Percentiles rank a stretch among this genome's conserved stretches.
Conservation (phyloP, 1,140 invertebrate genomes). For the Drosophila equinoxialis region DNA sequence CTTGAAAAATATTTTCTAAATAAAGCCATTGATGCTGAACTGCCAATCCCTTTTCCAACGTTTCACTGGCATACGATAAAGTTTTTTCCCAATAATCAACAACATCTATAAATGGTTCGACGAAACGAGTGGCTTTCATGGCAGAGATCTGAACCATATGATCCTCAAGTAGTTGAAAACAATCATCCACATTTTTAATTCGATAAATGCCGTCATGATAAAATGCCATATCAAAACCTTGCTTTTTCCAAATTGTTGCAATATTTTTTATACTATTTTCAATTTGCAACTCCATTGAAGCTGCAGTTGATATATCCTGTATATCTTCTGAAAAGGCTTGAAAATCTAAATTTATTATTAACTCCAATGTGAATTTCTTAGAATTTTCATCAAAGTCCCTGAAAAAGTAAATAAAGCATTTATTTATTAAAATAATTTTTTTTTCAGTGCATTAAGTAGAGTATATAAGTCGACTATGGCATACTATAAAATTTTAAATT, state of each 20-base stretch:
- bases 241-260: constrained; percentile 87
- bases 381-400: constrained; percentile 90
- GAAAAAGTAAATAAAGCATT: constrained; percentile 22
- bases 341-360: constrained; percentile 90
- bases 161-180: constrained; percentile 89
- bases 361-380: constrained; percentile 90
- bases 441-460: too few species aligned
- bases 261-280: constrained; percentile 91
- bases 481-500: too few species aligned
- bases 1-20: constrained; percentile 92
- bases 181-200: constrained; percentile 88
- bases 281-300: constrained; percentile 92
- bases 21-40: constrained; percentile 93
- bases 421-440: too few species aligned
- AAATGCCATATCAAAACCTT: constrained; percentile 88
- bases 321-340: constrained; percentile 91
- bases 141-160: constrained; percentile 89
- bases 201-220: constrained; percentile 88
- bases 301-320: constrained; percentile 91
- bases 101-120: constrained; percentile 91
- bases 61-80: constrained; percentile 90
- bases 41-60: constrained; percentile 89
- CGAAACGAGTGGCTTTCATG: constrained; percentile 94
- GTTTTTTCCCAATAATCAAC: constrained; percentile 93
- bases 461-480: too few species aligned